Percentiles rank a stretch among this genome's conserved stretches.
Evolutionary conservation across 2,888 invertebrate genomes (phyloP).

Genomic region (Bimastos eiseni): DNA sequence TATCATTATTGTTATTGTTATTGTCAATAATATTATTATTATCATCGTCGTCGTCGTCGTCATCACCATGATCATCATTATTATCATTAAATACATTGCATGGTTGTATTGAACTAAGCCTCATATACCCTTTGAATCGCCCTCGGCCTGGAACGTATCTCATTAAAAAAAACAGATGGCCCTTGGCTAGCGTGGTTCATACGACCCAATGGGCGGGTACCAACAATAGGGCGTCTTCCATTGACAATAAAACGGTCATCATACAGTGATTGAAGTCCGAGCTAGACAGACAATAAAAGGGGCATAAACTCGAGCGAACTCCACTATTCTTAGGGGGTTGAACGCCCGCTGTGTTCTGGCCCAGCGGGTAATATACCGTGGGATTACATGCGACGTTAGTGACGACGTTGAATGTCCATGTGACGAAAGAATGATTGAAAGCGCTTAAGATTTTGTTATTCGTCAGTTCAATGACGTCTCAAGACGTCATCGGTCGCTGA

Average conservation of each 20-base stretch:
- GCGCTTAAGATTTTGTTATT: no score
- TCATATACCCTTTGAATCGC: no score
- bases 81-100: no score
- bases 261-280: neutral
- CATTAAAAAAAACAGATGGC: no score
- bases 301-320: neutral
- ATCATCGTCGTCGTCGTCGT: no score
- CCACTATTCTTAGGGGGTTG: neutral
- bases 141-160: neutral
- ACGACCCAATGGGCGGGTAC: neutral
- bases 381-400: neutral
- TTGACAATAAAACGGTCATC: neutral
- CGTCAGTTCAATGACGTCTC: no score
- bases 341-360: neutral
- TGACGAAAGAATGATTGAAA: neutral
- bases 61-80: no score
- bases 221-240: neutral
- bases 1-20: no score
- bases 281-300: neutral
- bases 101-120: no score
- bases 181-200: neutral
- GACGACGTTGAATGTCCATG: neutral
- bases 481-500: no score
- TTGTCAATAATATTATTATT: no score
- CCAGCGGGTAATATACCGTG: neutral